These are phyloP conservation scores for Microplitis manilae DNA, from an alignment of 2,888 invertebrate genomes.

Conservation along the genomic window DNA sequence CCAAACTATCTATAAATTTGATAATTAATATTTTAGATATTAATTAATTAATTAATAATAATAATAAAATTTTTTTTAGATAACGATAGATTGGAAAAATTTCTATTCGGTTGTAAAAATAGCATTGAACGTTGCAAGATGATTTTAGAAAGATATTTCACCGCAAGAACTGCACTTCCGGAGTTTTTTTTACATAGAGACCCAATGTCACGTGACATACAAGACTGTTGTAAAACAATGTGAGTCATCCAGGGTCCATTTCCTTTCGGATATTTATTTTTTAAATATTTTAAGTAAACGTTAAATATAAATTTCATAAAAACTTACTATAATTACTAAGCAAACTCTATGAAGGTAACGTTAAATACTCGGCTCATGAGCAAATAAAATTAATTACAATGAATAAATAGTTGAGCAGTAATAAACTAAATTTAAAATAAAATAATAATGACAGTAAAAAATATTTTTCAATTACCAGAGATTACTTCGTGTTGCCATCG, in stretches of 20 bases:
- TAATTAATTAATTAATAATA: neutral
- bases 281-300: neutral
- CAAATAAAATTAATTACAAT: no score
- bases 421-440: neutral
- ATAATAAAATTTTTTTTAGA: conserved; percentile 53
- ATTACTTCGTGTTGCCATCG: conserved; percentile 66
- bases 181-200: conserved; percentile 69
- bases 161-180: conserved; percentile 64
- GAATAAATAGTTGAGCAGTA: no score
- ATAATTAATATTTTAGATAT: neutral
- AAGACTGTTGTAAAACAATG: conserved; percentile 62
- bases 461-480: conserved; percentile 50
- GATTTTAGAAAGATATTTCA: conserved; percentile 68
- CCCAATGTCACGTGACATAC: conserved; percentile 64
- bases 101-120: conserved; percentile 70
- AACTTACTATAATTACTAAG: no score
- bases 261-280: neutral
- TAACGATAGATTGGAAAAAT: conserved; percentile 65
- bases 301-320: no score
- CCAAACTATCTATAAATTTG: no score
- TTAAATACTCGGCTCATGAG: no score
- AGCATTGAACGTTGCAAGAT: conserved; percentile 68
- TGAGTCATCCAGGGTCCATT: conserved; percentile 51
- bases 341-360: no score
- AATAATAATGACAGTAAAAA: neutral